Percentiles rank a stretch among this genome's conserved stretches.
These are phyloP conservation scores for Tipula helvola DNA, from an alignment of 2,888 invertebrate genomes.

Conservation along the genomic window DNA sequence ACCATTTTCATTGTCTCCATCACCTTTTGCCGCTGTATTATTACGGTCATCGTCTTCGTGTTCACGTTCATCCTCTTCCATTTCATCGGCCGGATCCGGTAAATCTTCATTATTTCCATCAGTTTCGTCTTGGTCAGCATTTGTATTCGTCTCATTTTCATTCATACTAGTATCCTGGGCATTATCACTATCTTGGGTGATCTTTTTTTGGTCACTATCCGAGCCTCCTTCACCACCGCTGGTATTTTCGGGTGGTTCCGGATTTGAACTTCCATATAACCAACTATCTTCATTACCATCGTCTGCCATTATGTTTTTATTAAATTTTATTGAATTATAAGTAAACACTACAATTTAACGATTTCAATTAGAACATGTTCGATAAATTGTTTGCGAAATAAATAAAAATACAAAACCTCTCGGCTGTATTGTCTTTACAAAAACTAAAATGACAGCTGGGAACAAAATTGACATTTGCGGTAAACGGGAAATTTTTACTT, in stretches of 20 bases:
- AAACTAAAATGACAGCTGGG: background rate
- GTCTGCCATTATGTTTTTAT: constrained; percentile 43
- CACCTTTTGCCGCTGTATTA: constrained; percentile 20
- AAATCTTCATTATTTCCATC: constrained; percentile 13
- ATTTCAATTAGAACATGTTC: background rate
- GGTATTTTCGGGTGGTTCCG: constrained; percentile 30
- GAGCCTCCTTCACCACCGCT: constrained; percentile 23
- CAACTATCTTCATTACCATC: constrained; percentile 71
- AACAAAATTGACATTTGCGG: background rate
- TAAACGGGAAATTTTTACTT: background rate
- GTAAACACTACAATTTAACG: background rate
- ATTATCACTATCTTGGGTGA: constrained; percentile 17
- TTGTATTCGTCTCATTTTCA: constrained; percentile 13
- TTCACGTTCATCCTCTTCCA: constrained; percentile 26
- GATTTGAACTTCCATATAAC: constrained; percentile 70
- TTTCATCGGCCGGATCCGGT: constrained; percentile 27
- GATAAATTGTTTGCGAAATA: background rate
- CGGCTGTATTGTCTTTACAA: background rate
- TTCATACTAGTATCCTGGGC: constrained; percentile 15
- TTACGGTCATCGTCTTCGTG: constrained; percentile 23
- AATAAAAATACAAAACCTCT: background rate
- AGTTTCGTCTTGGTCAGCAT: constrained; percentile 19
- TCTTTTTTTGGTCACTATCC: constrained; percentile 20
- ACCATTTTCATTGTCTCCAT: constrained; percentile 21
- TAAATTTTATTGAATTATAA: background rate